Evolutionary conservation across 2,888 invertebrate genomes (phyloP), one percentile per base, ranked within the genome.

Genomic region (Aelia acuminata): DNA sequence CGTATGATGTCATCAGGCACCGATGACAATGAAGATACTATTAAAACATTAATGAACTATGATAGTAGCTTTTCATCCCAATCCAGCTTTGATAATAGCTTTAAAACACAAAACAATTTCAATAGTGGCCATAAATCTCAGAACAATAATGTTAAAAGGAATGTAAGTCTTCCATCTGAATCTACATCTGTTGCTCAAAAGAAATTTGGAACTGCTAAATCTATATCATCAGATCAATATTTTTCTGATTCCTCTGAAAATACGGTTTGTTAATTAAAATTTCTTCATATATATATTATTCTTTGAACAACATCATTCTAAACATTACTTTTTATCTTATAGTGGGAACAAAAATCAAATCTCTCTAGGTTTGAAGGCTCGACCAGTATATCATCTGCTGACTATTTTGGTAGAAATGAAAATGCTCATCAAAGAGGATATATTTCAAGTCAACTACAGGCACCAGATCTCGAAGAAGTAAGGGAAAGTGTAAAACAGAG

Each of bases 191-290:
- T 96, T 89, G 98, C 98, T 39, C 97, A 97, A 92, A 97, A 97
- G 93, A 99, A 99, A 93, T 99, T 99, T 92, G 99, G 98, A 86
- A 96, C 96, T 91, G 98, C 99, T 5, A 99, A 99, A 93, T 97
- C 98, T 22, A 99, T 99, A 92, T 99, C 99, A 89, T 99, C 99
- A 0, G 98, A 98, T 92, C 98, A 98, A 93, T 99, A 95, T 94
- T 99, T 99, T 92, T 96, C 96, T 13, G 96, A 96, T 91, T 92
- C 92, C 89, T 93, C 94, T 91, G 94, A 94, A 91, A 93, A 93
- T 90, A 93, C 91, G 91, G 92, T 91, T 87, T 87, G 88, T 89
- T 89, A 35, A 80, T 88, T 75, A 50, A 85, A 22, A 20, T 43
- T 53, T 70, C 84, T 88, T 89, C 87, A 84, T 11, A 39, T 53